Evolutionary conservation across 2,797 vertebrate species (phyloP).

Genomic region (Neomorphus geoffroyi): DNA sequence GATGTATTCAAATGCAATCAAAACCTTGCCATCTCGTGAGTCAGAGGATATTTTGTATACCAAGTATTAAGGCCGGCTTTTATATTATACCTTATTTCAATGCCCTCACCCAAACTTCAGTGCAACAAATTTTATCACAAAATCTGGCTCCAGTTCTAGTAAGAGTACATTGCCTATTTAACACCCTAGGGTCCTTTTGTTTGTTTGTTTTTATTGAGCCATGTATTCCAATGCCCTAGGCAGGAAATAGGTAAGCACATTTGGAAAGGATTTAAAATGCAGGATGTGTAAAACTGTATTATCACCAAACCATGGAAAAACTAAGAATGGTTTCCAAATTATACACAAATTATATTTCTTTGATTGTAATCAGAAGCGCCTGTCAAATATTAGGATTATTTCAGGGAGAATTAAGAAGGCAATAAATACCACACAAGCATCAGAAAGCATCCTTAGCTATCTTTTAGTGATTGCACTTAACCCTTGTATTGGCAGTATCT

Average conservation of each 20-base stretch:
- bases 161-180: neutral
- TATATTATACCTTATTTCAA: neutral
- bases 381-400: neutral
- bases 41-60: neutral
- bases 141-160: neutral
- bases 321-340: neutral
- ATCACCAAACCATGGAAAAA: neutral
- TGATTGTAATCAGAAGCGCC: neutral
- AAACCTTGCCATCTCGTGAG: neutral
- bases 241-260: neutral
- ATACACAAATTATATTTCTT: neutral
- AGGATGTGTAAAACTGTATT: neutral
- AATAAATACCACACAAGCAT: neutral
- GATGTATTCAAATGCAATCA: neutral
- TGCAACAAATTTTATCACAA: neutral
- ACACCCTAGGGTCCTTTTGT: neutral
- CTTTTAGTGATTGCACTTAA: neutral
- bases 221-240: neutral
- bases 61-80: neutral
- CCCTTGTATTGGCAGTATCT: neutral
- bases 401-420: neutral
- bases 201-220: neutral
- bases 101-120: neutral
- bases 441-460: neutral
- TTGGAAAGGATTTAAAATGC: neutral